Percentiles rank a stretch among this genome's conserved stretches.
Conservation (phyloP, 53 echinoderm and acorn worm genomes). For the Temnopleurus reevesii region DNA sequence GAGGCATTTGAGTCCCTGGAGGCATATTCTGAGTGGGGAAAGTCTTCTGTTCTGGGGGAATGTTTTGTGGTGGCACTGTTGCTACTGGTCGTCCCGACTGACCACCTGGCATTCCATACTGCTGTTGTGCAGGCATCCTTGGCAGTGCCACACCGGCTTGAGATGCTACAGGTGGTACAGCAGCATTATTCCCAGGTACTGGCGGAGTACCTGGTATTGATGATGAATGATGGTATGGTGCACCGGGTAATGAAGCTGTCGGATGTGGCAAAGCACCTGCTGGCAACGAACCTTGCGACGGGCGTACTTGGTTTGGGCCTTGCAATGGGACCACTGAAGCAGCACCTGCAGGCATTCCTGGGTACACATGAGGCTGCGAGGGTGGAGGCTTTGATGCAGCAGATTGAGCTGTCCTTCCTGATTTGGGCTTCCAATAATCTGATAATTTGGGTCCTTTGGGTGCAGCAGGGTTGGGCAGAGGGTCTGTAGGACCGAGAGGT, state of each 20-base stretch:
- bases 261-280: constrained; percentile 9
- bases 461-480: constrained; percentile 40
- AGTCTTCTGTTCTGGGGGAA: background rate
- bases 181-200: background rate
- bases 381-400: background rate
- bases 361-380: constrained; percentile 36
- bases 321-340: constrained; percentile 50
- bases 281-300: constrained; percentile 36
- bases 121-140: constrained; percentile 4
- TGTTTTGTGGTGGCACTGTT: constrained; percentile 19
- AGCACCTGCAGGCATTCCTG: constrained; percentile 22
- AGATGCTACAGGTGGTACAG: background rate
- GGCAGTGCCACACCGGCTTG: constrained; percentile 11
- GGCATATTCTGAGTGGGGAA: background rate
- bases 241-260: background rate
- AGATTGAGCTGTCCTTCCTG: constrained; percentile 18
- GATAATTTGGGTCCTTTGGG: constrained; percentile 82
- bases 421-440: constrained; percentile 94
- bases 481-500: constrained; percentile 11
- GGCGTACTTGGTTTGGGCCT: constrained; percentile 6
- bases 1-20: background rate
- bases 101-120: background rate
- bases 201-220: background rate
- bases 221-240: background rate
- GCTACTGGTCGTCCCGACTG: constrained; percentile 42